A percentile compares a stretch with the other conserved stretches of the same genome.
Conservation (phyloP, 2,888 invertebrate genomes). For the Cosmia pyralina region DNA sequence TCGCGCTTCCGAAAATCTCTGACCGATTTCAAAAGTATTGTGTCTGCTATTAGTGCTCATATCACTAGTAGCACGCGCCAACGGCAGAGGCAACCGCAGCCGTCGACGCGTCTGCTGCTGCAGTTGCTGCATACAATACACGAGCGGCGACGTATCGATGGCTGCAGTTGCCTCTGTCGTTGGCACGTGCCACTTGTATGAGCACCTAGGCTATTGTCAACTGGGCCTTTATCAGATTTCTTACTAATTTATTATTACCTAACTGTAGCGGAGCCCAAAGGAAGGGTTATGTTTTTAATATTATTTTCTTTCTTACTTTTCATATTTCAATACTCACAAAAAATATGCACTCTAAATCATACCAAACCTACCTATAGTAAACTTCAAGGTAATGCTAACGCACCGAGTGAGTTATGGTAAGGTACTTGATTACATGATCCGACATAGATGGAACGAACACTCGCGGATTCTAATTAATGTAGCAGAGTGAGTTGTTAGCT, state of each 20-base stretch:
- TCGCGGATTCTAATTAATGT: slow-evolving; percentile 60
- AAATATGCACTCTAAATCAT: slow-evolving; percentile 4
- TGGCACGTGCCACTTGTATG: no score
- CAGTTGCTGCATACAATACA: no score
- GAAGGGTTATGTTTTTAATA: neutral
- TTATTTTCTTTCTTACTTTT: neutral
- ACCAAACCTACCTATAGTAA: slow-evolving; percentile 8
- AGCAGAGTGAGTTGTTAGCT: slow-evolving; percentile 42
- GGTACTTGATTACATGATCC: slow-evolving; percentile 49
- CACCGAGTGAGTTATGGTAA: slow-evolving; percentile 23
- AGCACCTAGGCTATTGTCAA: no score
- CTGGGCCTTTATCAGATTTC: neutral
- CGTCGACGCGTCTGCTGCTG: no score
- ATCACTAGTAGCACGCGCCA: no score
- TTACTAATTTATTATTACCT: neutral
- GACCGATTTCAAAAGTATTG: no score
- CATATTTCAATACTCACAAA: neutral
- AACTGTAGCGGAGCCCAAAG: neutral
- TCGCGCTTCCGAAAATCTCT: neutral
- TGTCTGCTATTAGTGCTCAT: no score
- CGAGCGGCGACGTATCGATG: no score
- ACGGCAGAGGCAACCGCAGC: no score
- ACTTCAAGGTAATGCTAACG: slow-evolving; percentile 34
- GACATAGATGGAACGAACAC: slow-evolving; percentile 65
- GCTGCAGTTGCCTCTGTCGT: no score